phyloP scores from a whole-genome alignment of 2,113 vertebrate species.

The Acanthochromis polyacanthus region DNA sequence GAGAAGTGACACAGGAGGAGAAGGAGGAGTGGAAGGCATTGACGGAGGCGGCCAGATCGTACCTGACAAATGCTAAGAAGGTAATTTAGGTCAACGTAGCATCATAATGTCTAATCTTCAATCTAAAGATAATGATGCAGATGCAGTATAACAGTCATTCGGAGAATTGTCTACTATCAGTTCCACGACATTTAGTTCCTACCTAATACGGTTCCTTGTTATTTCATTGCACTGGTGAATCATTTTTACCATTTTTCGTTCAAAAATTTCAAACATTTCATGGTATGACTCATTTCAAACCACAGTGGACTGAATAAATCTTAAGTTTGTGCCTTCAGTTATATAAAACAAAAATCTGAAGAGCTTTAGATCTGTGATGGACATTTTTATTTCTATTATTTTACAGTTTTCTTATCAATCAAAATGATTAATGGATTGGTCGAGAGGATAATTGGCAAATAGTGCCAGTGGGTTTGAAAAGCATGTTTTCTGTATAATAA shows the following conservation, averaged over 20 bases:
- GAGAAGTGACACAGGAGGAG: slow-evolving; percentile 71
- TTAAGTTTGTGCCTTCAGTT: neutral
- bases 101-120: too few relatives aligned
- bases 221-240: neutral
- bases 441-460: too few relatives aligned
- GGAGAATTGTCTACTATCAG: too few relatives aligned
- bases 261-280: neutral
- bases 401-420: too few relatives aligned
- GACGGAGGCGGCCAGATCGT: slow-evolving; percentile 79
- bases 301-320: too few relatives aligned
- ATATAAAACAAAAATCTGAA: neutral
- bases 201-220: neutral
- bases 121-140: neutral
- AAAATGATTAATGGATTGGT: too few relatives aligned
- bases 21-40: slow-evolving; percentile 80
- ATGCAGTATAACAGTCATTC: neutral
- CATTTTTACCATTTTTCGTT: neutral
- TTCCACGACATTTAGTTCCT: too few relatives aligned
- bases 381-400: too few relatives aligned
- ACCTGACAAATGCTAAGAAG: slow-evolving; percentile 84
- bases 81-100: slow-evolving; percentile 60
- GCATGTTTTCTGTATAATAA: too few relatives aligned
- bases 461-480: too few relatives aligned
- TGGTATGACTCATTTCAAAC: neutral
- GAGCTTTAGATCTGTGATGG: neutral